Evolutionary conservation across 2,797 vertebrate genomes (phyloP).

Genomic region (Discoglossus pictus): DNA sequence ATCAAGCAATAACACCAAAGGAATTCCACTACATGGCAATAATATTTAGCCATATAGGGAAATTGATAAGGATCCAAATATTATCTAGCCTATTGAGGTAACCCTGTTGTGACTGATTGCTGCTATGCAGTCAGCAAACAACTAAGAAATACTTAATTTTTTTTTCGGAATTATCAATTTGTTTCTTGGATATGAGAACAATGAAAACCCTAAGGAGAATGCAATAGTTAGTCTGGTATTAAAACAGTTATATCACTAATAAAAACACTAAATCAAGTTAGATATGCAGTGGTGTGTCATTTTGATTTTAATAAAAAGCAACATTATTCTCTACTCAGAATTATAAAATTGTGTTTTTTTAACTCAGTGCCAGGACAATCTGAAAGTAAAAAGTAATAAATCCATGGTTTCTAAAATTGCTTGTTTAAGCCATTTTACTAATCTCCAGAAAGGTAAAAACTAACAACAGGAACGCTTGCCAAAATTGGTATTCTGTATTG

Average conservation of each 20-base stretch:
- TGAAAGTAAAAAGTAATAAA: slow-evolving; percentile 78
- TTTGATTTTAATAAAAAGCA: slow-evolving; percentile 86
- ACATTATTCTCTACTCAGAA: slow-evolving; percentile 82
- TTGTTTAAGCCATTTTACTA: slow-evolving; percentile 70
- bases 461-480: slow-evolving; percentile 43
- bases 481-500: slow-evolving; percentile 39
- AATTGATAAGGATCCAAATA: slow-evolving; percentile 87
- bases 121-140: slow-evolving; percentile 88
- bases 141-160: slow-evolving; percentile 92
- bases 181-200: slow-evolving; percentile 87
- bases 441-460: slow-evolving; percentile 62
- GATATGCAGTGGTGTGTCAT: slow-evolving; percentile 86
- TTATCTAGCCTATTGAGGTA: slow-evolving; percentile 81
- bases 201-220: slow-evolving; percentile 85
- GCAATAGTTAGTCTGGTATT: slow-evolving; percentile 94
- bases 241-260: slow-evolving; percentile 96
- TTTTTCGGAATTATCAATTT: slow-evolving; percentile 95
- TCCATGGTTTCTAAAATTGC: slow-evolving; percentile 76
- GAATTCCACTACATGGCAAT: slow-evolving; percentile 81
- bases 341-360: slow-evolving; percentile 83
- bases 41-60: slow-evolving; percentile 80
- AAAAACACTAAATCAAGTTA: slow-evolving; percentile 94
- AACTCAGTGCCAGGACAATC: slow-evolving; percentile 76
- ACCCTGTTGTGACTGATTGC: slow-evolving; percentile 89
- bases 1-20: slow-evolving; percentile 87